Conservation (phyloP, 2,888 invertebrate species). For the Scaeva pyrastri region DNA sequence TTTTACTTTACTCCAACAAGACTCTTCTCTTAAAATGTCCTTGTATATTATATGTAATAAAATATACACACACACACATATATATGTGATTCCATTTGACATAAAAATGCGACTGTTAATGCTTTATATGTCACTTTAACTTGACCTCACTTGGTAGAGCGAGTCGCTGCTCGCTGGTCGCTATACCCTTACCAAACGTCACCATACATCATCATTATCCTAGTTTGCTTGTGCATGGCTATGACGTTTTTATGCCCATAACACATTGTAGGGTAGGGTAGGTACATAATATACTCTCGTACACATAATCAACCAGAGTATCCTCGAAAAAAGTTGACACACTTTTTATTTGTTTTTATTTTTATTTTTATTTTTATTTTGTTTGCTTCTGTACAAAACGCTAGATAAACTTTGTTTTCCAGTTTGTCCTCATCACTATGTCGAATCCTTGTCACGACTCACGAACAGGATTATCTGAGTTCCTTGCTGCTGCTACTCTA, state of each 20-base stretch:
- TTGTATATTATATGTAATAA: neutral
- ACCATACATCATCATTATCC: conserved; percentile 30
- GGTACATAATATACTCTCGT: neutral
- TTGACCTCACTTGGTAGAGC: conserved; percentile 20
- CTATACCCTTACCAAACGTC: neutral
- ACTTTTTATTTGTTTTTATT: no score
- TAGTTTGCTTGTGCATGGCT: conserved; percentile 13
- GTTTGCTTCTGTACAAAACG: conserved; percentile 9
- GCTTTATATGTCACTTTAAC: conserved; percentile 25
- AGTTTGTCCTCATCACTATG: conserved; percentile 34
- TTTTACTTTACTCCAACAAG: conserved; percentile 7
- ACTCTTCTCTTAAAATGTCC: conserved; percentile 11
- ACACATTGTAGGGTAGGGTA: no score
- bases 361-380: no score
- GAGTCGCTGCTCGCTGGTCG: no score
- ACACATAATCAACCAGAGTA: neutral
- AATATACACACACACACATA: no score
- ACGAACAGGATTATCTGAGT: conserved; percentile 20
- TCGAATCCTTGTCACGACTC: conserved; percentile 51
- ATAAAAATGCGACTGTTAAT: conserved; percentile 21
- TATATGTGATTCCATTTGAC: conserved; percentile 32
- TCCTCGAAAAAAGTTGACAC: conserved; percentile 47
- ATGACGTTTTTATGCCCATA: conserved; percentile 20
- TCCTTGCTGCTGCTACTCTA: neutral
- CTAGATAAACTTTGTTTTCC: conserved; percentile 48